phyloP scores from a whole-genome alignment of 2,797 vertebrate species.

The Sternarchorhynchus goeldii region DNA sequence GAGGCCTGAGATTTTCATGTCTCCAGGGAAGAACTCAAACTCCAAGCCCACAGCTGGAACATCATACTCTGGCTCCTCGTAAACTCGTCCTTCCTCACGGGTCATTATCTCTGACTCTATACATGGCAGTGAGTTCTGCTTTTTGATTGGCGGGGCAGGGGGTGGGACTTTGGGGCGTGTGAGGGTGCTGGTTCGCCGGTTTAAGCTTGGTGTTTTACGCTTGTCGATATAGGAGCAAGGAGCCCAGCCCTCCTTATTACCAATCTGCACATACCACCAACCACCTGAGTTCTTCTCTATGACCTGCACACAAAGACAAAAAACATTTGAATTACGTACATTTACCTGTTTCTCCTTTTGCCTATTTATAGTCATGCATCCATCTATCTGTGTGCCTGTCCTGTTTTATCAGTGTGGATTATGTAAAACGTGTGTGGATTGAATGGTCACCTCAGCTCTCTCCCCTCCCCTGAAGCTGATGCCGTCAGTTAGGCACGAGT shows the following conservation, averaged over 20 bases:
- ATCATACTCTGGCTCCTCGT: constrained; percentile 94
- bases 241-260: constrained; percentile 96
- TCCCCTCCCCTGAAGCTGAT: constrained; percentile 98
- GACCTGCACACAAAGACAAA: constrained; percentile 74
- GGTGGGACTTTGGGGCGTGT: constrained; percentile 97
- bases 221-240: constrained; percentile 98
- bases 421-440: constrained; percentile 55
- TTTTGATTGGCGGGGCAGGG: constrained; percentile 92
- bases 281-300: constrained; percentile 98
- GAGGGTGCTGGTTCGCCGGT: constrained; percentile 90
- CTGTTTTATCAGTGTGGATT: background rate
- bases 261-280: constrained; percentile 99
- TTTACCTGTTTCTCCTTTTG: background rate
- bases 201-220: constrained; percentile 94
- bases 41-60: constrained; percentile 82
- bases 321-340: background rate
- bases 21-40: constrained; percentile 74
- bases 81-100: constrained; percentile 78
- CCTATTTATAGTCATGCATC: background rate
- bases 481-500: constrained; percentile 94
- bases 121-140: constrained; percentile 72
- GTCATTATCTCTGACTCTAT: constrained; percentile 45
- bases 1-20: constrained; percentile 72
- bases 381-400: background rate
- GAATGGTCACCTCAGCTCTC: constrained; percentile 87